These are phyloP conservation scores for Sebastes variabilis DNA, from an alignment of 2,797 vertebrate genomes.

Conservation along the genomic window DNA sequence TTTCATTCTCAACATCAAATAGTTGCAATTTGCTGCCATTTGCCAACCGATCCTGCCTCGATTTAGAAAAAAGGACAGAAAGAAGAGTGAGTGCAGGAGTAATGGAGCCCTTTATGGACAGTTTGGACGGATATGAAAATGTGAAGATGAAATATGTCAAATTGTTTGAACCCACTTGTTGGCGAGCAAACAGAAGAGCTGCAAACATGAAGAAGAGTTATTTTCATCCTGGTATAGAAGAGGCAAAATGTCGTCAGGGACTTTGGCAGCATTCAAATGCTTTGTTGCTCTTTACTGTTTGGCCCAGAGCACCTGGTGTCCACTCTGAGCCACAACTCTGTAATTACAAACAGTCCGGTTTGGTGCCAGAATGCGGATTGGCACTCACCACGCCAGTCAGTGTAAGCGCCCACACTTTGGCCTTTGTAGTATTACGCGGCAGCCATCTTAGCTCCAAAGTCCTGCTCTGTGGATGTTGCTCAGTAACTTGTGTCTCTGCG, in stretches of 20 bases:
- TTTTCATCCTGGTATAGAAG: conserved; percentile 24
- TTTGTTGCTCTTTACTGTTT: conserved; percentile 50
- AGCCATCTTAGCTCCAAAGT: conserved; percentile 54
- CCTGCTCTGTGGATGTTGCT: conserved; percentile 55
- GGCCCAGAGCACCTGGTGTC: conserved; percentile 22
- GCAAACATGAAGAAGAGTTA: conserved; percentile 11
- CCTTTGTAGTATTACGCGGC: conserved; percentile 35
- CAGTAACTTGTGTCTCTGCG: conserved; percentile 45
- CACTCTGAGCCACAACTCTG: conserved; percentile 42
- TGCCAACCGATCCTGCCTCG: neutral
- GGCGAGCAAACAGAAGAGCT: conserved; percentile 4
- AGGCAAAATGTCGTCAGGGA: conserved; percentile 37
- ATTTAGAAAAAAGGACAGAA: neutral
- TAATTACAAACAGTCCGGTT: conserved; percentile 53
- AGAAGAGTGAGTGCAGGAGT: neutral
- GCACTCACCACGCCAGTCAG: conserved; percentile 38
- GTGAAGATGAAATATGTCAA: conserved; percentile 14
- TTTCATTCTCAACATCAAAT: neutral
- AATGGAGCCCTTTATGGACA: neutral
- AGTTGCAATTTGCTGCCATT: neutral
- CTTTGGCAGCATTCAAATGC: conserved; percentile 43
- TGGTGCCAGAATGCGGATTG: conserved; percentile 54
- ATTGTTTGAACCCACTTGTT: conserved; percentile 25
- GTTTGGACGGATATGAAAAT: conserved; percentile 18
- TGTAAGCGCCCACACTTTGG: conserved; percentile 50